phyloP scores from a whole-genome alignment of 2,113 vertebrate species.

The Cepphus grylle region DNA sequence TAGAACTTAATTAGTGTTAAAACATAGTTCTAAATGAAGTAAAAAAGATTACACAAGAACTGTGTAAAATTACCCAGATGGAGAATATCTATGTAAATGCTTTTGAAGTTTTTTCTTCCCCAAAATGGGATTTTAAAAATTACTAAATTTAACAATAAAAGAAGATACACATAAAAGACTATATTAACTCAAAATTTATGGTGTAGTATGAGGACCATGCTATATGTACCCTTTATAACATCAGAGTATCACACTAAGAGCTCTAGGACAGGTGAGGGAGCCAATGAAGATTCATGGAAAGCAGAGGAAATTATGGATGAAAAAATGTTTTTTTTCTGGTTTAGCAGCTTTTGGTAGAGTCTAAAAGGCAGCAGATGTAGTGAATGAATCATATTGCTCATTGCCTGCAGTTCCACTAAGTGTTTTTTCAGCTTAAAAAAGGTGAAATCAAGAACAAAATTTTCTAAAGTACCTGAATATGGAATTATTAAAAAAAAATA shows the following conservation, averaged over 20 bases:
- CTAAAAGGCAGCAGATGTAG: not conserved
- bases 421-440: not conserved
- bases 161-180: not conserved
- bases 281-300: not conserved
- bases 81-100: not conserved
- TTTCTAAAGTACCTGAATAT: not conserved
- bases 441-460: not conserved
- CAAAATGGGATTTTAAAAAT: not conserved
- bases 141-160: not conserved
- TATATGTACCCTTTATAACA: not conserved
- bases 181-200: not conserved
- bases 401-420: not conserved
- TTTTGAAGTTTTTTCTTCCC: not conserved
- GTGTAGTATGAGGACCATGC: not conserved
- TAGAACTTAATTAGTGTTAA: not conserved
- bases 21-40: not conserved
- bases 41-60: not conserved
- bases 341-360: not conserved
- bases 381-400: not conserved
- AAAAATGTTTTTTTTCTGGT: not conserved
- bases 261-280: not conserved
- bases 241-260: not conserved
- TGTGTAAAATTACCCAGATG: not conserved
- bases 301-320: not conserved
- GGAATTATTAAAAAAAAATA: not conserved